phyloP scores from a whole-genome alignment of 2,113 vertebrate species.

The Oreochromis spilurus region DNA sequence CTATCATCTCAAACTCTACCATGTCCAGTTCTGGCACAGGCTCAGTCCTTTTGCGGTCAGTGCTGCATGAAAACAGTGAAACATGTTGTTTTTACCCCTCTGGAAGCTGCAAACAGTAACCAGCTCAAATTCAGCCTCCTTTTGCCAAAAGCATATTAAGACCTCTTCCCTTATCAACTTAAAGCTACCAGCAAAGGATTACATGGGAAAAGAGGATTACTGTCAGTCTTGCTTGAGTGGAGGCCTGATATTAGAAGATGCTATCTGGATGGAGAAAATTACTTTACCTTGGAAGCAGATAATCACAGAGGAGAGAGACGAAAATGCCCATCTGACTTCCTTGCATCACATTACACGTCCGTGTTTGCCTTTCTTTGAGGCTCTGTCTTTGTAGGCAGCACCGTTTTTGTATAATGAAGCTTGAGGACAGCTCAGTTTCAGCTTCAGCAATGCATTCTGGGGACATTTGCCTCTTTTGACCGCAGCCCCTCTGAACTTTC shows the following conservation, averaged over 20 bases:
- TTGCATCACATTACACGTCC: neutral
- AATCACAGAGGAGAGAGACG: neutral
- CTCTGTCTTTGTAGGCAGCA: neutral
- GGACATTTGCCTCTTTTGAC: slow-evolving; percentile 8
- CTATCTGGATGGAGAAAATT: slow-evolving; percentile 4
- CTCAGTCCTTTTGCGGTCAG: neutral
- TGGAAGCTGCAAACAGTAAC: neutral
- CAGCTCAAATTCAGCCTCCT: neutral
- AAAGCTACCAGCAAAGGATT: slow-evolving; percentile 6
- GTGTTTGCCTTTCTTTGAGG: neutral
- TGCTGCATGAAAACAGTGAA: neutral
- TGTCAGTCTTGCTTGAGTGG: neutral
- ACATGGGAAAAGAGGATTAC: slow-evolving; percentile 9
- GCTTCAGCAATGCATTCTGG: neutral
- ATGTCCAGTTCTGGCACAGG: neutral
- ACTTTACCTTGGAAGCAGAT: neutral
- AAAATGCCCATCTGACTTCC: neutral
- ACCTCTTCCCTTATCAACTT: slow-evolving; percentile 1
- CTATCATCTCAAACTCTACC: neutral
- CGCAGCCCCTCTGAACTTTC: slow-evolving; percentile 31
- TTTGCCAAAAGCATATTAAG: slow-evolving; percentile 18
- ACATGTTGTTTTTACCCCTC: slow-evolving; percentile 16
- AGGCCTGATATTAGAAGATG: neutral
- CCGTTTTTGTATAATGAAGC: neutral
- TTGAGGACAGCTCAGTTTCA: neutral